Evolutionary conservation across 2,113 vertebrate genomes (phyloP).

Genomic region (Miniopterus natalensis): DNA sequence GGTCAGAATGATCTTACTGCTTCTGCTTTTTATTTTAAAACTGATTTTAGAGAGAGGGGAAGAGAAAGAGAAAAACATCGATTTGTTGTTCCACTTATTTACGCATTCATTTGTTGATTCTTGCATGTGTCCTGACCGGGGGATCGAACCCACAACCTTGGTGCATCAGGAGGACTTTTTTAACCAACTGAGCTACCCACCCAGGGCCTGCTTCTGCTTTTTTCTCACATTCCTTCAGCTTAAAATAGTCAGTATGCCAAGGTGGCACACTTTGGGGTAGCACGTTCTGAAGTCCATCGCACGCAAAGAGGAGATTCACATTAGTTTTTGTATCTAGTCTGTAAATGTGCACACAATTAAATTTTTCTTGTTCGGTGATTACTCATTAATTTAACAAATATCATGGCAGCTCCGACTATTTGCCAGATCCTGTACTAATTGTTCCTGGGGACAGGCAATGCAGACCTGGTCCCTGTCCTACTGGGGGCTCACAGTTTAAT

Average conservation of each 20-base stretch:
- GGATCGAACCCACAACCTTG: too few relatives aligned
- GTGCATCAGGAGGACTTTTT: too few relatives aligned
- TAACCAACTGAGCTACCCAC: too few relatives aligned
- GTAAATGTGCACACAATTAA: not conserved
- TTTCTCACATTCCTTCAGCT: not conserved
- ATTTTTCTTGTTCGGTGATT: not conserved
- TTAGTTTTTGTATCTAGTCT: not conserved
- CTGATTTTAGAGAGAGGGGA: too few relatives aligned
- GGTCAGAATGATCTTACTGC: too few relatives aligned
- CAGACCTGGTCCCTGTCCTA: not conserved
- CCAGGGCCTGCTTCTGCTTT: not conserved
- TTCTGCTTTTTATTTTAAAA: too few relatives aligned
- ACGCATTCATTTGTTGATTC: too few relatives aligned
- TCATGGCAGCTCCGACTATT: not conserved
- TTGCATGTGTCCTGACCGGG: too few relatives aligned
- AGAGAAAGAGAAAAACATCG: too few relatives aligned
- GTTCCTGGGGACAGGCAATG: not conserved
- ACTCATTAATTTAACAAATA: slow-evolving; percentile 17
- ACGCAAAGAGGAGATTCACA: not conserved
- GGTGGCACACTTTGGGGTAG: not conserved
- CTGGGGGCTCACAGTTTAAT: not conserved
- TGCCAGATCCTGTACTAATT: not conserved
- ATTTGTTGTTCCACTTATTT: too few relatives aligned
- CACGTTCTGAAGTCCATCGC: not conserved
- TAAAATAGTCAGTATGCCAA: not conserved